A percentile compares a stretch with the other conserved stretches of the same genome.
These are phyloP conservation scores for Euzophera pinguis DNA, from an alignment of 2,888 invertebrate species.

Conservation along the genomic window DNA sequence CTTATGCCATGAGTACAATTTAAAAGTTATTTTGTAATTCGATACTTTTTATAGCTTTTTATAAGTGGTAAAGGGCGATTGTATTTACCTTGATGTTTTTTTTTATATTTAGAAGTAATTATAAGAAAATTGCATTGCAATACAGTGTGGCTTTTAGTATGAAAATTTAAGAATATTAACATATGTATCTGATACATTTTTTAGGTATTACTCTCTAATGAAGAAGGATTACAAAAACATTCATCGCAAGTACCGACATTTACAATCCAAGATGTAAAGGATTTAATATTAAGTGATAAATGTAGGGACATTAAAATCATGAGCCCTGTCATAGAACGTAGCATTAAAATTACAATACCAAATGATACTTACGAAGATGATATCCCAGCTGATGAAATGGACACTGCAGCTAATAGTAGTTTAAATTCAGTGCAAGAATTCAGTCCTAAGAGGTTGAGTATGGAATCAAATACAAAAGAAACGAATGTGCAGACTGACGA, in stretches of 20 bases:
- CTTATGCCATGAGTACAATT: too few relatives aligned
- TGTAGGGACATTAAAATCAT: not conserved
- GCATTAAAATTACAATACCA: conserved; percentile 25
- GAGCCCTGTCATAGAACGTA: not conserved
- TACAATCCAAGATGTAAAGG: conserved; percentile 37
- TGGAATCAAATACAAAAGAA: conserved; percentile 2
- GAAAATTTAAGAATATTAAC: not conserved
- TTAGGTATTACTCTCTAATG: conserved; percentile 47
- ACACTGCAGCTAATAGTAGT: not conserved
- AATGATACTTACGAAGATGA: conserved; percentile 18
- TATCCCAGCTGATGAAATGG: not conserved
- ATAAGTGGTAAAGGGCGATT: too few relatives aligned
- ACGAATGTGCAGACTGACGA: conserved; percentile 1
- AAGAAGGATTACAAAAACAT: conserved; percentile 29
- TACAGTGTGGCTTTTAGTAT: too few relatives aligned
- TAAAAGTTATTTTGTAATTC: too few relatives aligned
- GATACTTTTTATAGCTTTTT: not conserved
- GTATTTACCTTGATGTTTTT: too few relatives aligned
- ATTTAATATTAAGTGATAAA: conserved; percentile 18
- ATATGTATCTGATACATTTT: conserved; percentile 24
- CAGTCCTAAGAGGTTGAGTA: not conserved
- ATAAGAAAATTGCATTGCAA: too few relatives aligned
- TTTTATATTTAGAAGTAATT: too few relatives aligned
- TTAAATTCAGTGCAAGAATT: not conserved
- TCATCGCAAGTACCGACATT: conserved; percentile 26